Base-by-base conservation (phyloP, 2,888 invertebrate species). In the Xestia c-nigrum region DNA sequence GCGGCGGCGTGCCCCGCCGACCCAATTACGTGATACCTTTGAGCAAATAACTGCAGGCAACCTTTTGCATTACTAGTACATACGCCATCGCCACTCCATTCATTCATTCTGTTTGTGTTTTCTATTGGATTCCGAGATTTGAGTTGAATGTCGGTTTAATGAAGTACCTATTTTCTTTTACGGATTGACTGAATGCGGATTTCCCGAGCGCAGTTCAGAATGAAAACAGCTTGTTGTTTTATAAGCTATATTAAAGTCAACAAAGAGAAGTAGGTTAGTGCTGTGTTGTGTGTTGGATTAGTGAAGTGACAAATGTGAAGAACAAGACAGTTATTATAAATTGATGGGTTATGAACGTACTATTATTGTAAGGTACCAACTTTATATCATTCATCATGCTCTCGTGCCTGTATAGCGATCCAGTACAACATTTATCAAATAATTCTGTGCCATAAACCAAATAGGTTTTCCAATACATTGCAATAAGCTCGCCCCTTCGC, bases 11-110 rank as follows among this genome's bases (percentile, higher is more conserved):
- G 80, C 16, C 63, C 61, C 71, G 74, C 52, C 78, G 78, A 77
- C 85, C 64, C 72, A 73, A 67, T 78, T 80, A 80, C 80, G 78
- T 82, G 77, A 65, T 68, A 72, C 74, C 81, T 77, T 59, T 64
- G 50, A 79, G 71, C 78, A 74, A 79, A 77, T 72, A 67, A 74
- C 63, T 80, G 74, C 80, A 63, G 80, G 59, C 81, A 52, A 59
- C 68, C 43, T 83, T 46, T 55, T 47, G 55, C 68, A 57, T 68
- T 43, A 47, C 31, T 1, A 31, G 31, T 31, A 31, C 66, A 66
- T 57, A 66, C 72, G 24, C 7, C 67, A 50, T 40, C 72, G 24
- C 7, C 67, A 55, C 46, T 64, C 43, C 67, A 85, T 73, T 70
- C 76, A 63, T 57, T 43, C 64, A 63, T 50, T 63, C 46, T 67